Base-by-base conservation (phyloP, 2,113 vertebrate genomes). In the Phyllostomus discolor region DNA sequence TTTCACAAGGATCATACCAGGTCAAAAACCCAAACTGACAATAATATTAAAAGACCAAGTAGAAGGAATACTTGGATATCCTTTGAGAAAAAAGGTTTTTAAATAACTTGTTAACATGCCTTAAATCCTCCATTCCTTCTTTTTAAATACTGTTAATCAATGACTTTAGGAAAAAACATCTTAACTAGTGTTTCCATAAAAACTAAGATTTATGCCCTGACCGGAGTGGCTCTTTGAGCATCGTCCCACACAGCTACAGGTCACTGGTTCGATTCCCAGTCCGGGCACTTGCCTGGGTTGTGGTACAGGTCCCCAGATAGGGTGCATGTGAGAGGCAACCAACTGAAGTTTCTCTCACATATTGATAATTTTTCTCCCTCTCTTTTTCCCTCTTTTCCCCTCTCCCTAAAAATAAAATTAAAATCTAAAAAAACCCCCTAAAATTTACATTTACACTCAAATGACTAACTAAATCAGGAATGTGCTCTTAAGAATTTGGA, bases 71-170 rank as follows among this genome's bases (percentile, higher is more conserved):
- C 72, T 24, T 75, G 52, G 91, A 38, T 87, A 91, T 8, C 48
- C 88, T 88, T 72, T 72, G 0, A 9, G 22, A 95, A 66, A 11
- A 22, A 87, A 38, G 2, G 73, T 3, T 62, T 72, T 95, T 95
- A 75, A 28, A 22, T 66, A 95, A 70, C 46, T 75, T 75, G 38
- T 78, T 86, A 66, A 14, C 7, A 76, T 46, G 24, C 86, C 83
- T 48, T 98, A 94, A 95, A 94, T 96, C 69, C 80, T 97, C 78
- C 85, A 91, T 67, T 82, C 9, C 28, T 69, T 87, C 96, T 70
- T 81, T 94, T 72, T 41, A 88, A 86, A 76, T 93, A 76, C 50
- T 72, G 50, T 73, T 50, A 70, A 41, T 88, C 59, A 94, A 94
- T 14, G n/a, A 88, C n/a, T 62, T 67, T 24, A 38, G 46, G 54